Percentiles rank a stretch among this genome's conserved stretches.
Evolutionary conservation across 2,113 vertebrate species (phyloP).

Genomic region (Phrynosoma platyrhinos): DNA sequence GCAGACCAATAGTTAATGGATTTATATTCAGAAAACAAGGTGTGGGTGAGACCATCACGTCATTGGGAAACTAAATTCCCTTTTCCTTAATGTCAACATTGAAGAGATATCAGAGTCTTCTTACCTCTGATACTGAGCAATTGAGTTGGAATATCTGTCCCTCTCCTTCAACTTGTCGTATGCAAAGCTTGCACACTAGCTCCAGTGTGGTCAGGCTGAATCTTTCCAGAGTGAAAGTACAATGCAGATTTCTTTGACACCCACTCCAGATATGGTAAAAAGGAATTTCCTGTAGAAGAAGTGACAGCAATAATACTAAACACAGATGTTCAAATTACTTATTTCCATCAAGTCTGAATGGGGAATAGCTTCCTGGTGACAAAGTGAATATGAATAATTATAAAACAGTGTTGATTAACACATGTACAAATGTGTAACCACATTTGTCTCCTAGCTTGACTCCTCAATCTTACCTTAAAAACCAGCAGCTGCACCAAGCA

Average conservation of each 20-base stretch:
- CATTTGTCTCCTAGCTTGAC: too few species aligned
- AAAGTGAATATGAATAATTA: not conserved
- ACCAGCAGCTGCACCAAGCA: too few species aligned
- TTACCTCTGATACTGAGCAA: constrained; percentile 91
- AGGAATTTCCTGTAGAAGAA: constrained; percentile 86
- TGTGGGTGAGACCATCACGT: fast-evolving
- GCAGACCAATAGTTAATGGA: not conserved
- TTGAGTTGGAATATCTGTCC: constrained; percentile 96
- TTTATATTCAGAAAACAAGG: not conserved
- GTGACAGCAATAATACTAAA: not conserved
- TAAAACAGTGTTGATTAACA: not conserved
- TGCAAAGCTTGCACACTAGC: constrained; percentile 92
- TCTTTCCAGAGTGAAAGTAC: constrained; percentile 92
- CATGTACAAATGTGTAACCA: too few species aligned
- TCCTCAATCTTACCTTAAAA: too few species aligned
- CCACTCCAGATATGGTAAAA: constrained; percentile 95
- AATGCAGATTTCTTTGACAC: constrained; percentile 91
- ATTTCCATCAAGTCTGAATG: not conserved
- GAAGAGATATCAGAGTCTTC: not conserved
- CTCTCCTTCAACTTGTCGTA: constrained; percentile 93
- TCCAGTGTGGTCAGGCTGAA: constrained; percentile 87
- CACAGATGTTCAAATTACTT: not conserved
- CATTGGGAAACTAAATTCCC: not conserved
- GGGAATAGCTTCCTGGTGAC: not conserved
- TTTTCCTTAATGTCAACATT: fast-evolving